Evolutionary conservation across 2,797 vertebrate genomes (phyloP).

Genomic region (Crocidura indochinensis): DNA sequence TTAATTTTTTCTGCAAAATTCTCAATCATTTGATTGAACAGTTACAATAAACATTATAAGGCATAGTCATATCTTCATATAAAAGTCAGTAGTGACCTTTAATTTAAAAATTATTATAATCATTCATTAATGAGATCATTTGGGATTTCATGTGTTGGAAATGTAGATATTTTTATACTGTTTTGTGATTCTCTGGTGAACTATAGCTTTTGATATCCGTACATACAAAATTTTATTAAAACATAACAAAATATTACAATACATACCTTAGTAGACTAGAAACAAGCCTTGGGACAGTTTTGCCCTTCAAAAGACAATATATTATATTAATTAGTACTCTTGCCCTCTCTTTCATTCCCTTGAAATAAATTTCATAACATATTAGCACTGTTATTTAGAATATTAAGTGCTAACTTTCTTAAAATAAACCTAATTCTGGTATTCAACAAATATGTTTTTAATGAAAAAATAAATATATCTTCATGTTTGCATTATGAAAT

Average conservation of each 20-base stretch:
- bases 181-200: conserved; percentile 20
- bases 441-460: conserved; percentile 30
- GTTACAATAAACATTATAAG: background rate
- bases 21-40: background rate
- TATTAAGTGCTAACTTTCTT: conserved; percentile 23
- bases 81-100: background rate
- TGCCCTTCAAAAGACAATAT: conserved; percentile 19
- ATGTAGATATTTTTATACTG: background rate
- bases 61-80: background rate
- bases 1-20: background rate
- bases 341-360: conserved; percentile 17
- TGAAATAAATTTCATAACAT: conserved; percentile 54
- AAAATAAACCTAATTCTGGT: conserved; percentile 34
- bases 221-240: background rate
- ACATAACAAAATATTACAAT: background rate
- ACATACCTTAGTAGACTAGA: background rate
- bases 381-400: conserved; percentile 9
- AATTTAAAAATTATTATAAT: background rate
- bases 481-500: conserved; percentile 2
- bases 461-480: background rate
- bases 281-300: background rate
- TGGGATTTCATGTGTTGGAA: conserved; percentile 49
- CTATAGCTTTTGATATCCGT: background rate
- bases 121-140: background rate
- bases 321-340: background rate